Base-by-base conservation (phyloP, 2,888 invertebrate species). In the Epinotia demarniana region DNA sequence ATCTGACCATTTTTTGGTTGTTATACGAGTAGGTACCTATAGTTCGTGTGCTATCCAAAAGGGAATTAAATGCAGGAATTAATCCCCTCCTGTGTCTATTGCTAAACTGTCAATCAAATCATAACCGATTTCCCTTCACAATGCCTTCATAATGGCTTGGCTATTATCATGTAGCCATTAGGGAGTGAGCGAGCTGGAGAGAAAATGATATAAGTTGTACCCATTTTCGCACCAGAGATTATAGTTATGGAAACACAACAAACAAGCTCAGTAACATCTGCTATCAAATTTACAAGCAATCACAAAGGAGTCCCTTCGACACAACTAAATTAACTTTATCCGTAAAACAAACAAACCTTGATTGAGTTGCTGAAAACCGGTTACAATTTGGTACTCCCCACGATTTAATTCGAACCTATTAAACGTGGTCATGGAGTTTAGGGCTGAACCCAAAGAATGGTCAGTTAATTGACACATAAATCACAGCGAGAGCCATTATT, bases 381-480 rank as follows among this genome's bases (percentile, higher is more conserved):
- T 77, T 74, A 64, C 70, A 67, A 70, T 78, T 76, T 58, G 61
- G 60, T 64, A 53, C 60, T 53, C 72, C 76, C 78, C 77, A 66
- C 63, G 71, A 75, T 75, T 78, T 77, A 72, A 77, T 78, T 78
- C 61, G 67, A 67, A 77, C 33, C 74, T 73, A 79, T 79, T 79
- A 75, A 73, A 78, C 63, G 69, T 72, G 68, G 73, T 72, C 72
- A 73, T 75, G 73, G 72, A 71, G 63, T 68, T 68, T 39, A 69
- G 70, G 62, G 66, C 68, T 12, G 53, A 68, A 72, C 55, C 67
- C n/a, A 60, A 77, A 76, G 77, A 79, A 78, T 79, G 79, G 79
- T 79, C 79, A 78, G 74, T 78, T 79, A 79, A 79, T 79, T 78
- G 78, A 77, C 68, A 49, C 78, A 78, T 79, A 79, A 79, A 78